phyloP scores from a whole-genome alignment of 1,140 invertebrate species.

The Colletes gigas region DNA sequence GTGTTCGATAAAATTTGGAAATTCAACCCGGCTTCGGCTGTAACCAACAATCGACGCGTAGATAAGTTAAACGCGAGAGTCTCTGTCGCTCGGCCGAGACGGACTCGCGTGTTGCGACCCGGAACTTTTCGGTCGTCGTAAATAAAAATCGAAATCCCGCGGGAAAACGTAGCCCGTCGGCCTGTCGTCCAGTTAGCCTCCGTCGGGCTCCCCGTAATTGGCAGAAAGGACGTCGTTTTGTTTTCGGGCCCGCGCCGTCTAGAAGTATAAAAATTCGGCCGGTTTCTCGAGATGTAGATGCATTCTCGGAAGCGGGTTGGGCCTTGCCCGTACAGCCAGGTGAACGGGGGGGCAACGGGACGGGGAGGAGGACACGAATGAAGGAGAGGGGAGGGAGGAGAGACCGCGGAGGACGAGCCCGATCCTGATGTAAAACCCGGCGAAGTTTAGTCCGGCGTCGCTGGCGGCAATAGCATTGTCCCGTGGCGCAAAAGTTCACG shows the following conservation, averaged over 20 bases:
- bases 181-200: constrained; percentile 9
- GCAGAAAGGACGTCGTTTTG: constrained; percentile 65
- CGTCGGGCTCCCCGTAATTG: constrained; percentile 58
- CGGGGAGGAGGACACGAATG: constrained; percentile 20
- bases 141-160: neutral
- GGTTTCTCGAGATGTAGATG: constrained; percentile 74
- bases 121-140: too few relatives aligned
- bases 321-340: constrained; percentile 39
- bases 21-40: too few relatives aligned
- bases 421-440: constrained; percentile 71
- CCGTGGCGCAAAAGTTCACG: constrained; percentile 63
- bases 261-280: constrained; percentile 72
- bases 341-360: constrained; percentile 38
- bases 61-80: too few relatives aligned
- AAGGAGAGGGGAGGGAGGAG: constrained; percentile 26
- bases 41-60: too few relatives aligned
- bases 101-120: too few relatives aligned
- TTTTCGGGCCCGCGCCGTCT: constrained; percentile 62
- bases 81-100: too few relatives aligned
- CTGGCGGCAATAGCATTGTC: constrained; percentile 71
- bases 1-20: too few relatives aligned
- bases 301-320: constrained; percentile 70
- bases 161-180: neutral
- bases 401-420: constrained; percentile 53
- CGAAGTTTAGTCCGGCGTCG: constrained; percentile 69